A percentile compares a stretch with the other conserved stretches of the same genome.
phyloP scores from a whole-genome alignment of 2,888 invertebrate species.

The Phasia obesa region DNA sequence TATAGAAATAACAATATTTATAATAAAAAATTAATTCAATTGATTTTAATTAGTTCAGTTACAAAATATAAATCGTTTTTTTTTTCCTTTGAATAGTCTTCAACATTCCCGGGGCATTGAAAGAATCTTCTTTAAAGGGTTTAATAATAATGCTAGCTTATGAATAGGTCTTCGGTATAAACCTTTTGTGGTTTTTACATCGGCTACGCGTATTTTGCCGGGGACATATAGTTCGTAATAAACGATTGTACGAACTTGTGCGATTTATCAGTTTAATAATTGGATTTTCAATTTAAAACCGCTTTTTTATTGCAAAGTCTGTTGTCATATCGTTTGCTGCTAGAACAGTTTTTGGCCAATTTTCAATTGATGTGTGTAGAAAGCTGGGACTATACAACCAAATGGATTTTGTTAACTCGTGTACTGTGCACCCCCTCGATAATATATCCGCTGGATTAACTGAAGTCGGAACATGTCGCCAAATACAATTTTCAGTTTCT shows the following conservation, averaged over 20 bases:
- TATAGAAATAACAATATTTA: too few relatives aligned
- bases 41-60: too few relatives aligned
- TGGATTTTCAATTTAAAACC: conserved; percentile 14
- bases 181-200: not conserved
- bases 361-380: not conserved
- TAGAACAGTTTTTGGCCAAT: conserved; percentile 8
- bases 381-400: conserved; percentile 26
- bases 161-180: not conserved
- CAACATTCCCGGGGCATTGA: too few relatives aligned
- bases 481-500: conserved; percentile 44
- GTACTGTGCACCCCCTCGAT: conserved; percentile 29
- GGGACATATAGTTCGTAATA: not conserved
- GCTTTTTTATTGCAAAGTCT: not conserved
- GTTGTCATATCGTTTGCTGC: not conserved
- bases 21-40: too few relatives aligned
- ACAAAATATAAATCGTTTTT: too few relatives aligned
- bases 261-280: conserved; percentile 1
- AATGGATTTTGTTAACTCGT: conserved; percentile 40
- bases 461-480: conserved; percentile 48
- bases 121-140: too few relatives aligned
- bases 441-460: conserved; percentile 55
- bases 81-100: too few relatives aligned
- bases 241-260: not conserved
- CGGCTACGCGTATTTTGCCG: too few relatives aligned
- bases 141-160: too few relatives aligned